phyloP scores from a whole-genome alignment of 2,888 invertebrate genomes.

The Ormyrus pomaceus region DNA sequence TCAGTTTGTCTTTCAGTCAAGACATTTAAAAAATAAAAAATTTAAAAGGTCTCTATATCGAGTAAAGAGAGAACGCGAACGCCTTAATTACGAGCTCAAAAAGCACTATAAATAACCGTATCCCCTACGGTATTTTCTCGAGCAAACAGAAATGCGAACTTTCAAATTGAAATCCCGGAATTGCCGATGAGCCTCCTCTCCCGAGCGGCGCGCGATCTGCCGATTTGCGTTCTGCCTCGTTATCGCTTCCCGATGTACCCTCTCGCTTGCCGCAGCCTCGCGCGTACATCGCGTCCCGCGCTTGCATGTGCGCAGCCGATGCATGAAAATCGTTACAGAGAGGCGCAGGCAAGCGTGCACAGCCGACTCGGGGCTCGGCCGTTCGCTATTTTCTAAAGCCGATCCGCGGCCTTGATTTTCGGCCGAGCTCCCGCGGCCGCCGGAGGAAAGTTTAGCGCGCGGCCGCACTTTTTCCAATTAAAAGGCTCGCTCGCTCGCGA shows the following conservation, averaged over 20 bases:
- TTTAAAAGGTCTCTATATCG: no score
- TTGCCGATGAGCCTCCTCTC: no score
- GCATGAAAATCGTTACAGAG: conserved; percentile 63
- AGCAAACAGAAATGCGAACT: no score
- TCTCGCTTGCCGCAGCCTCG: neutral
- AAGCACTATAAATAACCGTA: no score
- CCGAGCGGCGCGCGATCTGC: neutral
- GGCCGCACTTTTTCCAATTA: conserved; percentile 56
- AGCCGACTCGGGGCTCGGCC: neutral
- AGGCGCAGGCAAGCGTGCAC: neutral
- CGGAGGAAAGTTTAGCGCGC: conserved; percentile 46
- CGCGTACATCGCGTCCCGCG: neutral
- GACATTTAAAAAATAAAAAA: no score
- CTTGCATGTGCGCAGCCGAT: conserved; percentile 42
- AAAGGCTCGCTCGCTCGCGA: conserved; percentile 37
- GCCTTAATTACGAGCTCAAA: no score
- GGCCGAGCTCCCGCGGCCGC: neutral
- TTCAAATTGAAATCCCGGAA: no score
- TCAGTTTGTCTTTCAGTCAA: no score
- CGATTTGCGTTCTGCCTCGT: conserved; percentile 15
- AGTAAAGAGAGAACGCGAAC: no score
- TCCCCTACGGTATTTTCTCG: no score
- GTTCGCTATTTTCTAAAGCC: conserved; percentile 51
- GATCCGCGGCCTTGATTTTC: conserved; percentile 57
- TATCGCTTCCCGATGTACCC: conserved; percentile 14